phyloP scores from a whole-genome alignment of 2,113 vertebrate species.

The Lontra canadensis region DNA sequence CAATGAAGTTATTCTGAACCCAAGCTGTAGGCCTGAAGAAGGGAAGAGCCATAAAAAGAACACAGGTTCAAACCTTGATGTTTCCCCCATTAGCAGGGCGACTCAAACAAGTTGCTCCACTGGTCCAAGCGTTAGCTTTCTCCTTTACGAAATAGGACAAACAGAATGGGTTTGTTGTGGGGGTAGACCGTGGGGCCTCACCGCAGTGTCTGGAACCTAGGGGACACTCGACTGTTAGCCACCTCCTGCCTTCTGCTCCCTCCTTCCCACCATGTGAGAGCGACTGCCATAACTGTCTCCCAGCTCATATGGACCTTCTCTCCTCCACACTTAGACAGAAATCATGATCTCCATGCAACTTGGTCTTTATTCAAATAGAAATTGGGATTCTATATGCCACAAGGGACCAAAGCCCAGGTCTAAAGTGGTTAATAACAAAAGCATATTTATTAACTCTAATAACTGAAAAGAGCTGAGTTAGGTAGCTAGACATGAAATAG shows the following conservation, averaged over 20 bases:
- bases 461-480: not conserved
- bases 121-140: not conserved
- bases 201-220: not conserved
- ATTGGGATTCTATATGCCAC: not conserved
- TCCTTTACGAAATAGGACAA: not conserved
- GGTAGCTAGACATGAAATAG: not conserved
- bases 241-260: not conserved
- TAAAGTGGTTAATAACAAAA: not conserved
- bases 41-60: not conserved
- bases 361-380: not conserved
- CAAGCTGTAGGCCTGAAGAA: not conserved
- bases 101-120: not conserved
- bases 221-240: not conserved
- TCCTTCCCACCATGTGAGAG: not conserved
- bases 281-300: not conserved
- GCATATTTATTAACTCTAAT: not conserved
- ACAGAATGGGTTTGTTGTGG: not conserved
- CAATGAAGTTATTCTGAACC: not conserved
- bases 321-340: not conserved
- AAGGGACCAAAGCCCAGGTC: not conserved
- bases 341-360: not conserved
- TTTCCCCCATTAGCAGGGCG: not conserved
- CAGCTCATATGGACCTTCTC: not conserved
- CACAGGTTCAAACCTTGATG: not conserved
- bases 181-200: not conserved